Conservation (phyloP, 1,140 invertebrate genomes). For the Rhizoglyphus robini region DNA sequence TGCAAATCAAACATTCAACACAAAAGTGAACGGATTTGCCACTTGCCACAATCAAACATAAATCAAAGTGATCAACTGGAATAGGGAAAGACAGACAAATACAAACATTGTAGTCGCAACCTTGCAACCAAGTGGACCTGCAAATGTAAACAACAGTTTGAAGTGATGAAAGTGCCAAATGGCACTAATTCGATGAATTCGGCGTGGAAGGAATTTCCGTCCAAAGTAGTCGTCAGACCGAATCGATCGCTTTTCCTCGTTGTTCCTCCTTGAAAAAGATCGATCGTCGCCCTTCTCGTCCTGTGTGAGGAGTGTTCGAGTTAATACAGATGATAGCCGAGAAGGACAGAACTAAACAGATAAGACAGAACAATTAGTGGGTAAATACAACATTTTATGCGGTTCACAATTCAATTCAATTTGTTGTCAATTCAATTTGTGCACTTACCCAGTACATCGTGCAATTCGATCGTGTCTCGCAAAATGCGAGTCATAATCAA, state of each 20-base stretch:
- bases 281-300: conserved; percentile 72
- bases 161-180: background rate
- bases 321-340: background rate
- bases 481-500: too few species aligned
- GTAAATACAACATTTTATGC: too few species aligned
- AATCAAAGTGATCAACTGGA: background rate
- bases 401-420: too few species aligned
- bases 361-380: background rate
- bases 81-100: background rate
- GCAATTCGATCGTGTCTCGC: too few species aligned
- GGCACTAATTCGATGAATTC: conserved; percentile 60
- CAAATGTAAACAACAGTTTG: conserved; percentile 28
- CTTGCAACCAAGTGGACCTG: conserved; percentile 60
- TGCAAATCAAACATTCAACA: background rate
- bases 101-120: conserved; percentile 10
- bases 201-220: conserved; percentile 72
- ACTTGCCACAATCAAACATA: background rate
- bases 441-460: too few species aligned
- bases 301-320: too few species aligned
- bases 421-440: too few species aligned
- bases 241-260: conserved; percentile 78
- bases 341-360: too few species aligned
- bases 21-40: background rate
- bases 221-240: conserved; percentile 74
- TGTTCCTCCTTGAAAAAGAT: too few species aligned